Conservation (phyloP, 2,888 invertebrate species). For the Malthinus seriepunctatus region DNA sequence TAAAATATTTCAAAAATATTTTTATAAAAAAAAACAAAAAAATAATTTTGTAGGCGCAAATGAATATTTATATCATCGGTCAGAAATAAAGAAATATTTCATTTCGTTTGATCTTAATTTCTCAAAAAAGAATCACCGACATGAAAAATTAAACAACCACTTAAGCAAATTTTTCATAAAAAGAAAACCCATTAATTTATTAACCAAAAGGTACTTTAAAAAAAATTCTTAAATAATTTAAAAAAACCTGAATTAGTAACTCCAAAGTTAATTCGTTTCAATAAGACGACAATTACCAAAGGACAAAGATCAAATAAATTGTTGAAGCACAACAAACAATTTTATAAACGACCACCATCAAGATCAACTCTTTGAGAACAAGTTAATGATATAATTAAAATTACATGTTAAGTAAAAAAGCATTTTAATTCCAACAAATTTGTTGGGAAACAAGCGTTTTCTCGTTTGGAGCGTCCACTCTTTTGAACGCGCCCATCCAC, state of each 20-base stretch:
- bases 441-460: not conserved
- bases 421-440: not conserved
- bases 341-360: constrained; percentile 6
- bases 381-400: constrained; percentile 5
- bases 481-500: not conserved
- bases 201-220: too few species aligned
- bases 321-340: constrained; percentile 6
- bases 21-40: too few species aligned
- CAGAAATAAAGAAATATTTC: constrained; percentile 1
- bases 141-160: not conserved
- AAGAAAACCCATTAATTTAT: too few species aligned
- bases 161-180: too few species aligned
- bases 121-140: constrained; percentile 4
- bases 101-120: constrained; percentile 5
- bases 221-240: not conserved
- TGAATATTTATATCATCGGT: constrained; percentile 3
- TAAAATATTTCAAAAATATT: too few species aligned
- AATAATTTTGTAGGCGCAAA: not conserved
- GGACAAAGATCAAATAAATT: constrained; percentile 8
- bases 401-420: not conserved
- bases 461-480: too few species aligned
- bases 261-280: constrained; percentile 4
- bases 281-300: constrained; percentile 4
- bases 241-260: not conserved
- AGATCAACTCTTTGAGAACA: not conserved